These are phyloP conservation scores for Stichodactyla mertensii DNA, from an alignment of 64 coral and sea anemone genomes.

Conservation along the genomic window DNA sequence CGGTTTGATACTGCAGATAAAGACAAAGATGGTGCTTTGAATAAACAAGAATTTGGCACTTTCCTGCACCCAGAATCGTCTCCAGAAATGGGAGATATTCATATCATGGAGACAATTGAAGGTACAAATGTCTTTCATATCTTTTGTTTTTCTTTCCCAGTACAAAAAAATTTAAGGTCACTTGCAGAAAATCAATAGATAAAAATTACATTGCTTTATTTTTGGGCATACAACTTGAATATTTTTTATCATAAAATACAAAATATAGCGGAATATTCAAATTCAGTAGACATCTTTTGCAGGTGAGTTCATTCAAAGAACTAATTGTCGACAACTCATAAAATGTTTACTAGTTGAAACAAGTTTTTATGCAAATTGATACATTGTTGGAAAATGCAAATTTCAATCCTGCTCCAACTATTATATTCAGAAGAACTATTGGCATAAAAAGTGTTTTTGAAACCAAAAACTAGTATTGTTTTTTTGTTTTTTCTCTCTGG, in stretches of 20 bases:
- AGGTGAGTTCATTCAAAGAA: not conserved
- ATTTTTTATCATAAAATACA: not conserved
- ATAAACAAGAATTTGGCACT: constrained; percentile 50
- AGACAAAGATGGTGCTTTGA: constrained; percentile 77
- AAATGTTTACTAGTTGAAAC: constrained; percentile 3
- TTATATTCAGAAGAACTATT: not conserved
- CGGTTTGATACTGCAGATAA: constrained; percentile 85
- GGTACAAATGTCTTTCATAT: constrained; percentile 27
- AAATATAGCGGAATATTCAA: not conserved
- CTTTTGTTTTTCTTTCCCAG: not conserved
- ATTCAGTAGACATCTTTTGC: not conserved
- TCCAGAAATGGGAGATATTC: constrained; percentile 80
- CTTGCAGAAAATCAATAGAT: not conserved
- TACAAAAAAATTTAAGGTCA: not conserved
- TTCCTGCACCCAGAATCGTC: constrained; percentile 95
- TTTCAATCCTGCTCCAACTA: not conserved
- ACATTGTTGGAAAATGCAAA: not conserved
- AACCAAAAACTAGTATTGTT: not conserved
- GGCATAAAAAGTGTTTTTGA: not conserved
- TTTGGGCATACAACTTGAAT: not conserved
- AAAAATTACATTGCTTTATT: not conserved
- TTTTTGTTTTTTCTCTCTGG: not conserved
- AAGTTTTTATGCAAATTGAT: constrained; percentile 13
- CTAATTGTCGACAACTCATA: not conserved
- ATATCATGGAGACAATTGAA: constrained; percentile 85